Base-by-base conservation (phyloP, 2,888 invertebrate species). In the Agrochola macilenta region DNA sequence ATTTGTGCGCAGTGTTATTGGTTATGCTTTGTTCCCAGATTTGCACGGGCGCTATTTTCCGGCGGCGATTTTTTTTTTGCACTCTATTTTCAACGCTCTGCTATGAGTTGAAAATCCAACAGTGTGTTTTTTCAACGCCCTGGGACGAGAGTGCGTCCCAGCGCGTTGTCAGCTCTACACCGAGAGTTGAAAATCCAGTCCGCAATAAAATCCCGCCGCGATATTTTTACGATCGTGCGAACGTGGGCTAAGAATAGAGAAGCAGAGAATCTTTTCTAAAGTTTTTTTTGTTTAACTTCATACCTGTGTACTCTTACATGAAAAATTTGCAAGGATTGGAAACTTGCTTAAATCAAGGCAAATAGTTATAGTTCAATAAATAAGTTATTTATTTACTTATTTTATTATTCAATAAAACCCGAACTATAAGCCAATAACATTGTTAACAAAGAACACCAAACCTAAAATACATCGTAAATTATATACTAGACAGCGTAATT, bases 401-500 rank as follows among this genome's bases (percentile, higher is more conserved):
- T 12, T 46, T 9, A 43, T 43, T 11, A 43, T 43, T 43, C 7
- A 43, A 43, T 43, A 39, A 76, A 68, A 71, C 17, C 4, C 5
- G 9, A 39, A 63, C 14, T 39, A 14, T 7, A 30, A 26, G 30
- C 5, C 39, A 39, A 72, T 46, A 49, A 30, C 4, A 9, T 17
- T 26, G 66, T 57, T 63, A 11, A 39, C 23, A 60, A 54, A 20
- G 8, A 64, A 52, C 3, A 26, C 2, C 8, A 39, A n/a, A 49
- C n/a, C 1, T n/a, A 49, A 66, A 65, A 14, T 14, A 43, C 20
- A 49, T 57, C 35, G 14, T 70, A 52, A 70, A 46, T 66, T 52
- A 26, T 26, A 35, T 66, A 30, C 20, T 9, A 70, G 46, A 35
- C n/a, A 35, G 57, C 30, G 46, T 49, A 69, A 77, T 68, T 66